Evolutionary conservation across 53 echinoderm and acorn worm species (phyloP), one percentile per base, ranked within the genome.

Genomic region (Antedon mediterranea): DNA sequence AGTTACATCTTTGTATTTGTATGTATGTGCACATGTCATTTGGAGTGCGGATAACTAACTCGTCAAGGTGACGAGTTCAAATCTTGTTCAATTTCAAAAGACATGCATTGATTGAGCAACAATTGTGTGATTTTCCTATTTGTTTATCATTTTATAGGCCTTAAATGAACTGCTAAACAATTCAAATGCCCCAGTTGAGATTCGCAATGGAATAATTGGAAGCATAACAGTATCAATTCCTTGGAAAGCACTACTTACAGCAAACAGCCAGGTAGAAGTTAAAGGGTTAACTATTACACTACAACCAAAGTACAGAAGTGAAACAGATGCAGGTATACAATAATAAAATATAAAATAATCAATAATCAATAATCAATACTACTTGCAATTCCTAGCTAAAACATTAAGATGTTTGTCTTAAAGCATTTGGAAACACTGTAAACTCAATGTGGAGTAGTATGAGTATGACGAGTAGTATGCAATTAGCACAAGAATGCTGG

Each of bases 141-240:
- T 73, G 31, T 11, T 37, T 29, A 3, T 75, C 0, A 33, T 13
- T 43, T 71, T 70, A 0, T 70, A 98, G 98, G 90, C 87, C 72
- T 81, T 98, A 57, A 98, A 98, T 85, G 98, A 98, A 75, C 84
- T 92, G 5, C 74, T 91, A 34, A 89, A 90, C 71, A 92, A 73
- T 30, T 80, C 88, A 73, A 85, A 90, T 0, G 89, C 98, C 71
- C 98, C 98, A 26, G 86, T 98, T 33, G 98, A 98, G 83, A 88
- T 98, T 72, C 85, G 91, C 30, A 92, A 92, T 82, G 98, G 98
- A 31, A 82, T 79, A 9, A 92, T 98, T 73, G 92, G 92, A n/a
- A 98, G 98, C 75, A 98, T 98, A 79, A 90, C 98, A 0, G 91
- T 98, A 43, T 88, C 88, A 43, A 89, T 98, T 11, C 98, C 98